Percentiles rank a stretch among this genome's conserved stretches.
phyloP scores from a whole-genome alignment of 2,113 vertebrate species.

The Mohoua ochrocephala region DNA sequence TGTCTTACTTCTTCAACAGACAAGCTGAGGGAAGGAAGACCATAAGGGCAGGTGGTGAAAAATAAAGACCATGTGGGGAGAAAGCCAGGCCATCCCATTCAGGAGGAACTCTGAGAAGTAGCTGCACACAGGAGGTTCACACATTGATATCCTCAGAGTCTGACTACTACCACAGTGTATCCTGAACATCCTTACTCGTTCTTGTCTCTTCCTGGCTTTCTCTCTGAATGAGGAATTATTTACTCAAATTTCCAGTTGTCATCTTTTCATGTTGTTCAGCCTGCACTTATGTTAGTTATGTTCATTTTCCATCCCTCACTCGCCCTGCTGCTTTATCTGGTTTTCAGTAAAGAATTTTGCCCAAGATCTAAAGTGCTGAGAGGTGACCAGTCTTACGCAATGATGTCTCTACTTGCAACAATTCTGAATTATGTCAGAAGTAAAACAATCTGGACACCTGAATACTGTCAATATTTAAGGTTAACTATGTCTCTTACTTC shows the following conservation, averaged over 20 bases:
- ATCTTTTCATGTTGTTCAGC: background rate
- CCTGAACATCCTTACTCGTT: background rate
- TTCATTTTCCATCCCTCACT: background rate
- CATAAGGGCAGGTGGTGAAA: background rate
- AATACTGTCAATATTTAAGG: background rate
- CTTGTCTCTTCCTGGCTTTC: background rate
- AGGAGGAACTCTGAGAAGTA: background rate
- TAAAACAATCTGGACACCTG: background rate
- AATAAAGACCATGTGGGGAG: background rate
- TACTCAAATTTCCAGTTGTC: background rate
- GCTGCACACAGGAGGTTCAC: accelerated
- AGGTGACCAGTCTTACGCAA: background rate
- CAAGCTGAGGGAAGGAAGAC: background rate
- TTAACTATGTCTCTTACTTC: background rate
- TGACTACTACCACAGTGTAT: background rate
- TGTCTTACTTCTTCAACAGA: background rate
- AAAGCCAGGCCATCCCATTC: background rate
- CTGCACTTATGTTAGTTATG: background rate
- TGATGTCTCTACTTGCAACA: background rate
- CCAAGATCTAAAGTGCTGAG: background rate
- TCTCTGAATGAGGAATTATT: background rate
- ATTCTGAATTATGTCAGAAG: background rate
- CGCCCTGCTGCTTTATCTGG: background rate
- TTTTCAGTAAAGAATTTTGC: background rate
- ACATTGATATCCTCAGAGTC: background rate